A percentile compares a stretch with the other conserved stretches of the same genome.
These are phyloP conservation scores for Microctenopoma steveboyesi DNA, from an alignment of 2,797 vertebrate species.

Conservation along the genomic window DNA sequence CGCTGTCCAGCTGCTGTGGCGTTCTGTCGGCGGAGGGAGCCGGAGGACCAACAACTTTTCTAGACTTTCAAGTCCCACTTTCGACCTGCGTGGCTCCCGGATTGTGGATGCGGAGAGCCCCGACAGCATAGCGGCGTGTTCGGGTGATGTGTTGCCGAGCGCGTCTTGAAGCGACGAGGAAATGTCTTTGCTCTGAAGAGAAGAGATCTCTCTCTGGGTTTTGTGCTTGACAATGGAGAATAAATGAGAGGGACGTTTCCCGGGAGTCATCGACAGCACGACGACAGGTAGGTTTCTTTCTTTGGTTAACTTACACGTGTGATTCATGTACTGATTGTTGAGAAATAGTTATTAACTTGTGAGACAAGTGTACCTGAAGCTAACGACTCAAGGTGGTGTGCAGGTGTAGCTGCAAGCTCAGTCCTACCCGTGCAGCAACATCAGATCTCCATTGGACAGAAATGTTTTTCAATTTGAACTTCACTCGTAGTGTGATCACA, in stretches of 20 bases:
- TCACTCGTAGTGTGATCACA: background rate
- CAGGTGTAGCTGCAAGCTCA: slow-evolving; percentile 43
- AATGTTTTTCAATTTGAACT: background rate
- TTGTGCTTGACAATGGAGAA: slow-evolving; percentile 80
- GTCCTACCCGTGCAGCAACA: slow-evolving; percentile 8
- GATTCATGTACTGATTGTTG: slow-evolving; percentile 1
- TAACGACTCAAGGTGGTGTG: slow-evolving; percentile 18
- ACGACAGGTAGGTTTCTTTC: slow-evolving; percentile 78
- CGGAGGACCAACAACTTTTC: slow-evolving; percentile 78
- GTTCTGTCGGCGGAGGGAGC: slow-evolving; percentile 46
- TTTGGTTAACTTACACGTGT: too few species aligned
- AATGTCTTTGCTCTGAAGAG: slow-evolving; percentile 73
- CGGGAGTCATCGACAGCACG: slow-evolving; percentile 81
- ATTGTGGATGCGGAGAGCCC: slow-evolving; percentile 51
- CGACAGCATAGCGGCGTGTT: slow-evolving; percentile 22
- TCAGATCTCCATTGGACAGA: slow-evolving; percentile 1
- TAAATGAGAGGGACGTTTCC: slow-evolving; percentile 81
- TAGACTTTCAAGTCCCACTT: slow-evolving; percentile 68
- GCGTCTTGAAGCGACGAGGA: slow-evolving; percentile 70
- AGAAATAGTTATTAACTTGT: slow-evolving; percentile 48
- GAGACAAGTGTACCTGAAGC: slow-evolving; percentile 19
- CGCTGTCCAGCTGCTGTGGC: slow-evolving; percentile 42
- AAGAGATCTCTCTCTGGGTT: slow-evolving; percentile 65
- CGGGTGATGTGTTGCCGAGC: slow-evolving; percentile 59
- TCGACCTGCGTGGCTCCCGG: slow-evolving; percentile 50